A percentile compares a stretch with the other conserved stretches of the same genome.
These are phyloP conservation scores for Criorhina ranunculi DNA, from an alignment of 2,888 invertebrate species.

Conservation along the genomic window DNA sequence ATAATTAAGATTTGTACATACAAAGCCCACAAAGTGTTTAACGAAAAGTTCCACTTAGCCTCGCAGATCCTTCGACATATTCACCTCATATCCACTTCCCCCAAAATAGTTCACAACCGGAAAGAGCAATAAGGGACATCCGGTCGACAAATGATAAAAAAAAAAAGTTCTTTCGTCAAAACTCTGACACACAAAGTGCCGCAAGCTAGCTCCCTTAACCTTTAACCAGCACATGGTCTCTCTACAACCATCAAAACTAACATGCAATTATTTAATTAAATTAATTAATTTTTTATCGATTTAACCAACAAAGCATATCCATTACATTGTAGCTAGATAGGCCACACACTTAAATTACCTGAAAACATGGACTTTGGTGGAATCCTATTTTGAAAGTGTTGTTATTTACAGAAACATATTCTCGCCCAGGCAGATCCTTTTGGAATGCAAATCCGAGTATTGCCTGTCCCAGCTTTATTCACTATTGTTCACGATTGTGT, in stretches of 20 bases:
- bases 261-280: slow-evolving; percentile 25
- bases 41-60: no score
- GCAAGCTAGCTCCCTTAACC: not conserved
- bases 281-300: slow-evolving; percentile 40
- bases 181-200: not conserved
- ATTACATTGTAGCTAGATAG: no score
- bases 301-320: not conserved
- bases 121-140: no score
- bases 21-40: no score
- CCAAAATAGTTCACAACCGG: no score
- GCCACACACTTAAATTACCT: slow-evolving; percentile 73
- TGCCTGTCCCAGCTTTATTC: slow-evolving; percentile 69
- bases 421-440: slow-evolving; percentile 59
- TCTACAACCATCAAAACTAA: slow-evolving; percentile 1
- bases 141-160: no score
- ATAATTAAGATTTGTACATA: no score
- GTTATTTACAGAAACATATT: slow-evolving; percentile 71
- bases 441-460: slow-evolving; percentile 72
- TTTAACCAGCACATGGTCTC: not conserved
- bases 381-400: slow-evolving; percentile 78
- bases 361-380: slow-evolving; percentile 80
- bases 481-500: slow-evolving; percentile 38
- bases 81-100: no score
- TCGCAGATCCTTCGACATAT: no score
- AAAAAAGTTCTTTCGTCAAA: no score